A percentile compares a stretch with the other conserved stretches of the same genome.
Conservation (phyloP, 1,140 invertebrate genomes). For the Protaetia brevitarsis region DNA sequence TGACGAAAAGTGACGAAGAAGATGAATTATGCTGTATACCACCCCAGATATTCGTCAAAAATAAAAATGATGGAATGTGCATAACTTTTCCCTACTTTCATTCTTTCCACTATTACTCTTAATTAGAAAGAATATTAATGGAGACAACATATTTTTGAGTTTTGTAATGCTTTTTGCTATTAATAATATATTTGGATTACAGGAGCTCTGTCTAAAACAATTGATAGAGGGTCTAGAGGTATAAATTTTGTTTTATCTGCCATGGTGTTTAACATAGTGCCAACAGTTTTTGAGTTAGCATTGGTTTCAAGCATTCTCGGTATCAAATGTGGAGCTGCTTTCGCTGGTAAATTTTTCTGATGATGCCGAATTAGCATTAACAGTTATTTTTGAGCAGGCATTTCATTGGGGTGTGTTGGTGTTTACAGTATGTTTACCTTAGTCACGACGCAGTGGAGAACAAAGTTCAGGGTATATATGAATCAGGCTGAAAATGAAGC, state of each 20-base stretch:
- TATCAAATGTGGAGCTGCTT: slow-evolving; percentile 68
- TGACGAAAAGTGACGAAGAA: no score
- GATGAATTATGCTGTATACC: no score
- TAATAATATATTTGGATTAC: slow-evolving; percentile 22
- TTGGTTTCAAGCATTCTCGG: slow-evolving; percentile 90
- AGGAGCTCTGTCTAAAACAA: slow-evolving; percentile 62
- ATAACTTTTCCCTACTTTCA: no score
- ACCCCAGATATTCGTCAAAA: no score
- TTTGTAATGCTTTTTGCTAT: neutral
- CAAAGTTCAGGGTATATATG: slow-evolving; percentile 94
- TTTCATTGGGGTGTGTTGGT: slow-evolving; percentile 88
- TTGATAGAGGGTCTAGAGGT: slow-evolving; percentile 86
- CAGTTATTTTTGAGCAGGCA: slow-evolving; percentile 54
- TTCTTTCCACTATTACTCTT: no score
- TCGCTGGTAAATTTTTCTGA: slow-evolving; percentile 56
- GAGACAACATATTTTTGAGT: no score
- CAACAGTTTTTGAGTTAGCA: slow-evolving; percentile 91
- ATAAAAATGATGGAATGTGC: no score
- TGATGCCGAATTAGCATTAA: slow-evolving; percentile 20
- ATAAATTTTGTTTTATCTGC: slow-evolving; percentile 97
- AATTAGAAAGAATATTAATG: neutral
- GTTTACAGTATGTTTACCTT: slow-evolving; percentile 89
- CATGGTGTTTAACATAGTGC: slow-evolving; percentile 97
- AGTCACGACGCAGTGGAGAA: slow-evolving; percentile 92
- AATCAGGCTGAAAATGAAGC: slow-evolving; percentile 98